Percentiles rank a stretch among this genome's conserved stretches.
These are phyloP conservation scores for Typhlichthys subterraneus DNA, from an alignment of 2,797 vertebrate species.

Conservation along the genomic window DNA sequence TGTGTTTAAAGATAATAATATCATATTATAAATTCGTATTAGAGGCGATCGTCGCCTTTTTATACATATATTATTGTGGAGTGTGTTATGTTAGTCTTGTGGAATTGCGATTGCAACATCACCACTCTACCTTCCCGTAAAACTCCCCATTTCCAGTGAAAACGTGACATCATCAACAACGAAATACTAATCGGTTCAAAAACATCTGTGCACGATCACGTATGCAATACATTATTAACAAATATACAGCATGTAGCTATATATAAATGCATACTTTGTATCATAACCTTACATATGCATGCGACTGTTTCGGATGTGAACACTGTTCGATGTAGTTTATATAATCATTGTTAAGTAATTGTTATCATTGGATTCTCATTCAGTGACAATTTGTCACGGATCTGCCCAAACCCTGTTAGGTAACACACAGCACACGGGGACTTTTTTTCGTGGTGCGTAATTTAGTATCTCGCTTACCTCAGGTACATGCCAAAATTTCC, in stretches of 20 bases:
- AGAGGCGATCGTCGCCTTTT: slow-evolving; percentile 10
- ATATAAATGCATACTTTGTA: no score
- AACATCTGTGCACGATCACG: slow-evolving; percentile 1
- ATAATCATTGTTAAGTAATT: neutral
- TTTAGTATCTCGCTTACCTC: slow-evolving; percentile 61
- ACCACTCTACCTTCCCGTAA: slow-evolving; percentile 61
- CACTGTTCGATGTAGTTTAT: no score
- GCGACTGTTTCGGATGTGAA: no score
- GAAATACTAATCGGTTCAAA: slow-evolving; percentile 22
- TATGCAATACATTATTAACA: no score
- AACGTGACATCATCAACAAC: slow-evolving; percentile 70
- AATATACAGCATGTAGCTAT: no score
- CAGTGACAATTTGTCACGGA: neutral
- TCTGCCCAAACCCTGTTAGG: slow-evolving; percentile 33
- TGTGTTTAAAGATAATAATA: slow-evolving; percentile 7
- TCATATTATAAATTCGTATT: neutral
- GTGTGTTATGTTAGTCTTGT: slow-evolving; percentile 5
- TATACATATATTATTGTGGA: slow-evolving; percentile 6
- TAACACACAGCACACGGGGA: slow-evolving; percentile 25
- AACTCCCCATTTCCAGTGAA: slow-evolving; percentile 21
- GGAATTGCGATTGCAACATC: slow-evolving; percentile 68
- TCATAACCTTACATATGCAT: no score
- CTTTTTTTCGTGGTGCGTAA: slow-evolving; percentile 31
- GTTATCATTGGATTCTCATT: slow-evolving; percentile 48
- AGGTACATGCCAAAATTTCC: slow-evolving; percentile 26